A percentile compares a stretch with the other conserved stretches of the same genome.
Conservation (phyloP, 2,888 invertebrate species). For the Mythimna albipuncta region DNA sequence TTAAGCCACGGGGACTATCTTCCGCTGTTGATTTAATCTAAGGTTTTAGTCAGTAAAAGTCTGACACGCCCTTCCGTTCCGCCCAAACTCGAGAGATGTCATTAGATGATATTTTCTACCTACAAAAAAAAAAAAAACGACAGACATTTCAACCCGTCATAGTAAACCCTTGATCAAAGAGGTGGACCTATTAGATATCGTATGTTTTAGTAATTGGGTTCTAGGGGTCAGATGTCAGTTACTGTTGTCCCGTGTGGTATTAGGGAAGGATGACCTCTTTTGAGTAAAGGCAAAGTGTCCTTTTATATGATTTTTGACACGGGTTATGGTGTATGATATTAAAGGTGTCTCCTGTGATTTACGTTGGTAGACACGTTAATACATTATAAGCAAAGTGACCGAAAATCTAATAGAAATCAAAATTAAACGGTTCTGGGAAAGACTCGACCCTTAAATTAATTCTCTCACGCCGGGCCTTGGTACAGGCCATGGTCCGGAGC, state of each 20-base stretch:
- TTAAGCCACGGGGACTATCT: no score
- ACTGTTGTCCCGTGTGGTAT: neutral
- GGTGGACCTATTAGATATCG: neutral
- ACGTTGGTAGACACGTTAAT: constrained; percentile 5
- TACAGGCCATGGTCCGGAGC: no score
- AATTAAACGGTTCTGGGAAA: neutral
- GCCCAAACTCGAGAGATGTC: no score
- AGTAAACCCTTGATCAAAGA: constrained; percentile 9
- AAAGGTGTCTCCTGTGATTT: neutral
- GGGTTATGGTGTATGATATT: constrained; percentile 17
- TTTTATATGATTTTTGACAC: constrained; percentile 27
- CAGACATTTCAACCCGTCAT: no score
- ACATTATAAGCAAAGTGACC: neutral
- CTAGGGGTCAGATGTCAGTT: constrained; percentile 9
- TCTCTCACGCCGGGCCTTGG: no score
- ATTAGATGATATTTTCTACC: no score
- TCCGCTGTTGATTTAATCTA: no score
- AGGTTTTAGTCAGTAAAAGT: no score
- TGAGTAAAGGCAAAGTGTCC: neutral
- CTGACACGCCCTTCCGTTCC: no score
- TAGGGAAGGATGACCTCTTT: neutral
- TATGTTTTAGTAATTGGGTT: constrained; percentile 20
- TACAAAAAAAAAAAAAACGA: no score
- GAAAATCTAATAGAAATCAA: neutral
- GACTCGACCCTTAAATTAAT: neutral